These are phyloP conservation scores for Aphelinus certus DNA, from an alignment of 1,140 invertebrate genomes.

Conservation along the genomic window DNA sequence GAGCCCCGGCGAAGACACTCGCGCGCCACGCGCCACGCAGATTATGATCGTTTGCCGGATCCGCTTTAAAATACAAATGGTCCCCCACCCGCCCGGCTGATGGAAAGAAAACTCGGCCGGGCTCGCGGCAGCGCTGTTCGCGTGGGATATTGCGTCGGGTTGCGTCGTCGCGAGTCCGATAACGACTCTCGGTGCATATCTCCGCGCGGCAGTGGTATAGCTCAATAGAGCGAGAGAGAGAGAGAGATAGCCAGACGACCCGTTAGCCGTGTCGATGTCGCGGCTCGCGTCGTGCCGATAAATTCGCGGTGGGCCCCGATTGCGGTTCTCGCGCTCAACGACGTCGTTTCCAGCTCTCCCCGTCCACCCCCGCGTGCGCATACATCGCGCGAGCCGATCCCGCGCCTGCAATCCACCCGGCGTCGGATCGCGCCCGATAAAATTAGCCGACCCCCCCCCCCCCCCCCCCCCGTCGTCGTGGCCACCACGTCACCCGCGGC, in stretches of 20 bases:
- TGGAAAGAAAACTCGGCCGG: slow-evolving; percentile 33
- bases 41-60: neutral
- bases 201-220: too few species aligned
- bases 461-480: neutral
- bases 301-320: slow-evolving; percentile 5
- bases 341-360: slow-evolving; percentile 6
- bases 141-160: too few species aligned
- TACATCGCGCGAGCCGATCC: neutral
- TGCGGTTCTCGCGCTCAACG: slow-evolving; percentile 10
- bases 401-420: neutral
- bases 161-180: too few species aligned
- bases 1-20: too few species aligned
- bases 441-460: neutral
- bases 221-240: too few species aligned
- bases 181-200: too few species aligned
- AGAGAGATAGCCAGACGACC: too few species aligned
- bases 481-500: neutral
- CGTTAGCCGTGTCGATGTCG: too few species aligned
- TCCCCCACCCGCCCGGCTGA: neutral
- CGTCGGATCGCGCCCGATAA: slow-evolving; percentile 3
- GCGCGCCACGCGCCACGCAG: too few species aligned
- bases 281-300: neutral
- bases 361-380: neutral
- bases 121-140: neutral
- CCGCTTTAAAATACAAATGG: slow-evolving; percentile 21